Base-by-base conservation (phyloP, 2,797 vertebrate species). In the Molossus molossus region DNA sequence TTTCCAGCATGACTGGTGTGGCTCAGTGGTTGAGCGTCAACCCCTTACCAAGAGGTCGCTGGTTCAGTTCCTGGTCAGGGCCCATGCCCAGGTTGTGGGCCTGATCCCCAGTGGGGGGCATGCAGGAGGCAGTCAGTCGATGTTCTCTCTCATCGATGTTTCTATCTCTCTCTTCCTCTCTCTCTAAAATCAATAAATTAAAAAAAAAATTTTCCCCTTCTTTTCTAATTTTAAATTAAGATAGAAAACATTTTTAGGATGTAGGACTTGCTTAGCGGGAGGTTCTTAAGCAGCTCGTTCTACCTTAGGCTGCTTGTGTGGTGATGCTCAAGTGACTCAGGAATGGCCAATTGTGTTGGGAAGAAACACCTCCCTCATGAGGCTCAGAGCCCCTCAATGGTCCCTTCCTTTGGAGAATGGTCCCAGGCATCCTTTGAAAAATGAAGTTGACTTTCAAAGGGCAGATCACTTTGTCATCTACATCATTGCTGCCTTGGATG, bases 321-420 rank as follows among this genome's bases (percentile, higher is more conserved):
- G 25, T 17, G 27, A n/a, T 14, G 10, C n/a, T 25, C 4, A 7
- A 17, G 64, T 1, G 12, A 33, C 77, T 7, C 9, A 1, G 29
- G 25, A 14, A 13, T 5, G 40, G 33, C 27, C n/a, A 1, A 1
- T 6, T 10, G 33, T 2, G 0, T 1, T 13, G 29, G 21, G 29
- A 1, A 18, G 48, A 37, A 11, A 9, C 7, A n/a, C 23, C 9
- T 14, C 9, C 37, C 17, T n/a, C 3, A 1, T 3, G 18, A 27
- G 20, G 11, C 17, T 1, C 25, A 21, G 8, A 5, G 48, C 20
- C 62, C 23, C 3, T 37, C 5, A 0, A 3, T 0, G 21, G 55
- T 4, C 85, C 65, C 53, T 90, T 25, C 53, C 53, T n/a, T 21
- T 3, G 18, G 53, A 64, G 64, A 9, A n/a, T 58, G 27, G 48